Base-by-base conservation (phyloP, 2,888 invertebrate genomes). In the Cerastis leucographa region DNA sequence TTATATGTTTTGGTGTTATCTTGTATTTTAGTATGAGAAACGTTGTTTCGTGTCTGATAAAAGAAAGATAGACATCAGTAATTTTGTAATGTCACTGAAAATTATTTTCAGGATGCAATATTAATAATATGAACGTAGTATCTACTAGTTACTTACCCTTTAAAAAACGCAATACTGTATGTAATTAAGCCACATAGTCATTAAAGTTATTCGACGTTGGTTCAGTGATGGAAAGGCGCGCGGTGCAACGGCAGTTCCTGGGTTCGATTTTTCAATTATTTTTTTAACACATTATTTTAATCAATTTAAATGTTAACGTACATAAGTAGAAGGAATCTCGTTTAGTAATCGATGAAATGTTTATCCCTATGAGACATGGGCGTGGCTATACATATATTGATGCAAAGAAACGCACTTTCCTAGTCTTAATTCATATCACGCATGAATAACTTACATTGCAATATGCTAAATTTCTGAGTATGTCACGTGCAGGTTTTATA, bases 1-100 rank as follows among this genome's bases (percentile, higher is more conserved):
- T 12, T 19, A 61, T 29, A 72, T 54, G 14, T 17, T 35, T 64
- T 46, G 17, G 12, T 64, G n/a, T 76, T 76, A 78, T 83, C 83
- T 76, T 56, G n/a, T 65, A 64, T 35, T 62, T n/a, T 14, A 49
- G 46, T 49, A 35, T 11, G n/a, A 49, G 29, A 25, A 64, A 64
- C n/a, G 22, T 56, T 29, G 35, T 62, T 46, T 17, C 8, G 35
- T 56, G 1, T 49, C 19, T 64, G 62, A 56, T 83, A 56, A 42
- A 56, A 40, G 19, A 44, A n/a, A 51, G 14, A 74, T 46, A 54
- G 5, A 19, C 29, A 74, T 56, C 40, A 49, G 4, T 22, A 40
- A 71, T 4, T 40, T 17, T 17, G 51, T 75, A 42, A 25, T 25
- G 12, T 35, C 29, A 75, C 17, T 74, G 42, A 29, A 35, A 17